These are phyloP conservation scores for Coptodon bakossiorum DNA, from an alignment of 2,113 vertebrate species.

Conservation along the genomic window DNA sequence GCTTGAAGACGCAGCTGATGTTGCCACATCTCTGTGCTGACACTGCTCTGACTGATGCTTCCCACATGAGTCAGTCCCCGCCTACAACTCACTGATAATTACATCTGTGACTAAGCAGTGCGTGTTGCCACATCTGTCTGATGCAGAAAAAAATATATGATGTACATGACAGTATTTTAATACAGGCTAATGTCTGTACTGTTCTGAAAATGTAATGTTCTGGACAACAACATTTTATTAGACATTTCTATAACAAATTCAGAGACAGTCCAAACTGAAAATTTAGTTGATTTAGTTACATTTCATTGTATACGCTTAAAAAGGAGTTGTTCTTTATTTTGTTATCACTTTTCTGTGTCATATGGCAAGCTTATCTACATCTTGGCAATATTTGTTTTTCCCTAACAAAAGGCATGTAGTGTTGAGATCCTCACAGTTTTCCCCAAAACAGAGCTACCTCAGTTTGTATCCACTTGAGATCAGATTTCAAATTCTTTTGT, in stretches of 20 bases:
- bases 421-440: neutral
- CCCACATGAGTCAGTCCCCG: constrained; percentile 19
- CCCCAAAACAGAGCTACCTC: neutral
- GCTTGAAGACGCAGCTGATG: constrained; percentile 9
- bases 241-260: neutral
- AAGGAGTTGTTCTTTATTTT: neutral
- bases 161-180: neutral
- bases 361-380: neutral
- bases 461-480: neutral
- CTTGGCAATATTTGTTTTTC: neutral
- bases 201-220: neutral
- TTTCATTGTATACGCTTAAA: neutral
- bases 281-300: neutral
- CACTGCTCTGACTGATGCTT: constrained; percentile 6
- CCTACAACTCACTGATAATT: neutral
- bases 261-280: neutral
- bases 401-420: neutral
- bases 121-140: neutral
- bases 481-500: neutral
- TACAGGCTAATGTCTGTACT: neutral
- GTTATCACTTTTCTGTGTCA: neutral
- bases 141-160: neutral
- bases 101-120: neutral
- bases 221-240: neutral
- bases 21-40: neutral